Conservation (phyloP, 2,888 invertebrate species). For the Tridacna gigas region DNA sequence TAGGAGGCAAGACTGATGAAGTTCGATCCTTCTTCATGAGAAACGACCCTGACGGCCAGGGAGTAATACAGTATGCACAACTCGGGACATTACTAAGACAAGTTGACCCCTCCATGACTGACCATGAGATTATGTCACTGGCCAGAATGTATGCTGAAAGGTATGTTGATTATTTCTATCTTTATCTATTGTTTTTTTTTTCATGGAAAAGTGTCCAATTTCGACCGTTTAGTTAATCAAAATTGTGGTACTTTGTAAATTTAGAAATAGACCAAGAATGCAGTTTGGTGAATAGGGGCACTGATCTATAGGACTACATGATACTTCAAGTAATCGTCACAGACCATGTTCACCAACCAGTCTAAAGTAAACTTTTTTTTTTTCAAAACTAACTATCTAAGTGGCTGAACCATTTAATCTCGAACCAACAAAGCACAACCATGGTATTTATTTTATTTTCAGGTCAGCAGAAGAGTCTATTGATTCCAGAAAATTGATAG, state of each 20-base stretch:
- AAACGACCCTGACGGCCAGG: constrained; percentile 75
- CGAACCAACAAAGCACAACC: neutral
- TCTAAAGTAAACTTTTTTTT: too few species aligned
- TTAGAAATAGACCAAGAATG: too few species aligned
- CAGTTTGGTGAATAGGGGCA: too few species aligned
- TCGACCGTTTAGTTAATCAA: too few species aligned
- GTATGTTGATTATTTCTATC: constrained; percentile 11
- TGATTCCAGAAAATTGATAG: constrained; percentile 75
- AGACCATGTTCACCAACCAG: too few species aligned
- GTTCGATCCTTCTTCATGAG: constrained; percentile 78
- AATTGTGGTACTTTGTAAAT: too few species aligned
- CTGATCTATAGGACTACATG: too few species aligned
- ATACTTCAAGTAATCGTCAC: too few species aligned
- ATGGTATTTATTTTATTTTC: neutral
- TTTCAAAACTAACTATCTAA: too few species aligned
- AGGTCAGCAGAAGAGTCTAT: constrained; percentile 70
- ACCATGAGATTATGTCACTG: constrained; percentile 83
- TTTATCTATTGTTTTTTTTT: too few species aligned
- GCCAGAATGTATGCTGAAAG: constrained; percentile 77
- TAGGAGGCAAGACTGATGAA: constrained; percentile 75
- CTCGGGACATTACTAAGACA: constrained; percentile 74
- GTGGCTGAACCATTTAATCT: too few species aligned
- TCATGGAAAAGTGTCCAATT: too few species aligned
- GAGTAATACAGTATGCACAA: constrained; percentile 73
- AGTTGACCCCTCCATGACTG: constrained; percentile 70